Base-by-base conservation (phyloP, 2,797 vertebrate species). In the Chelmon rostratus region DNA sequence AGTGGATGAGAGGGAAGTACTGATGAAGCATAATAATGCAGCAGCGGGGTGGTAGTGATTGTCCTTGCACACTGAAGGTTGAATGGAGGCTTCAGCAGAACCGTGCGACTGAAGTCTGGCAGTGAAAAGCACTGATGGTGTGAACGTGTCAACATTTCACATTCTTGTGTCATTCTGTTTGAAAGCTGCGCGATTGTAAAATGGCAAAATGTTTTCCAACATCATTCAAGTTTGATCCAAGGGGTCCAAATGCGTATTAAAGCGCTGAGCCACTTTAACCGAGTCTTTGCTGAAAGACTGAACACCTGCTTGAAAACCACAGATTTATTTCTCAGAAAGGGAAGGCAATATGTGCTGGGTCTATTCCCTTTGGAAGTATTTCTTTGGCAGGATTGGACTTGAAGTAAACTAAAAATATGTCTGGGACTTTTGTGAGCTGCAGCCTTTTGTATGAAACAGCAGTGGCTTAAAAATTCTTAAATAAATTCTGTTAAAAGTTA, bases 31-130 rank as follows among this genome's bases (percentile, higher is more conserved):
- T 56, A 59, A 85, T 81, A 81, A 87, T 62, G 79, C 69, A 86
- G 85, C 90, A 92, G 92, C 86, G 79, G 88, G 92, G 89, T 83
- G 82, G 80, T 49, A n/a, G 58, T 8, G 71, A 86, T 91, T 93
- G 86, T 94, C 57, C 78, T 53, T 40, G 59, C 67, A 78, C 76
- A 83, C 67, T 35, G 66, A 83, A 53, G 66, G 21, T 40, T 92
- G 86, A 89, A 87, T 86, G 61, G 65, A 47, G 42, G 73, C 66
- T 76, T 73, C 46, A 57, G 78, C 38, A 69, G 65, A 77, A 73
- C 46, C 62, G 47, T 64, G 62, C 1, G 3, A 61, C 68, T 68
- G 3, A 25, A 67, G 62, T 71, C 59, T 6, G 25, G 54, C 40
- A 28, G 58, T 71, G 56, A 86, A 86, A 89, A 81, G 62, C 63